These are phyloP conservation scores for Pseudocheirus occidentalis DNA, from an alignment of 2,797 vertebrate genomes.

Conservation along the genomic window DNA sequence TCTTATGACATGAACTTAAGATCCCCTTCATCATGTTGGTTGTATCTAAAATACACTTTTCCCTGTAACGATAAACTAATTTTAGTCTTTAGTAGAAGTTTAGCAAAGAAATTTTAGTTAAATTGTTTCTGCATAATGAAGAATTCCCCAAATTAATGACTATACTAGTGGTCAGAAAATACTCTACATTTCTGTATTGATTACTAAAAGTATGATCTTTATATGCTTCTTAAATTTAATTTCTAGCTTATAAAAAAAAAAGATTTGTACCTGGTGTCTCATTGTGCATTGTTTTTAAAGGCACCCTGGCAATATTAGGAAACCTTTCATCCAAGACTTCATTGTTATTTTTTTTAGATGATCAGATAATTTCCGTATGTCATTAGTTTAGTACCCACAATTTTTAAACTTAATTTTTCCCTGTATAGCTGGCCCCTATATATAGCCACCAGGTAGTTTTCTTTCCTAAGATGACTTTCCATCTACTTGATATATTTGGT, in stretches of 20 bases:
- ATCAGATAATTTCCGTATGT: neutral
- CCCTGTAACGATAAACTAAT: neutral
- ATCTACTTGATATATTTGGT: neutral
- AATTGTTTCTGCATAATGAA: slow-evolving; percentile 28
- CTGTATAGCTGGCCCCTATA: neutral
- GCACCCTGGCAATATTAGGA: slow-evolving; percentile 32
- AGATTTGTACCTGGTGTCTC: slow-evolving; percentile 16
- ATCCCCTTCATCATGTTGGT: neutral
- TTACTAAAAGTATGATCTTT: slow-evolving; percentile 56
- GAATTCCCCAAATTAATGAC: slow-evolving; percentile 56
- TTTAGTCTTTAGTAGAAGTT: slow-evolving; percentile 54
- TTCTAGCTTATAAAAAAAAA: slow-evolving; percentile 9
- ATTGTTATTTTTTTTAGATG: neutral
- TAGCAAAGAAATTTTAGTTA: slow-evolving; percentile 30
- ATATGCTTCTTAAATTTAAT: slow-evolving; percentile 59
- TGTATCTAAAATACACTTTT: slow-evolving; percentile 43
- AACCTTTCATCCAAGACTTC: slow-evolving; percentile 9
- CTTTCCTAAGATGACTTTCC: neutral
- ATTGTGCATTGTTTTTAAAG: slow-evolving; percentile 19
- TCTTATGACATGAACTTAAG: neutral
- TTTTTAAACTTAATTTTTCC: neutral
- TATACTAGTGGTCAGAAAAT: neutral
- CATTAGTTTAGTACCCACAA: neutral
- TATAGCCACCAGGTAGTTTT: neutral
- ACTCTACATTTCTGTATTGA: slow-evolving; percentile 45